Evolutionary conservation across 2,888 invertebrate genomes (phyloP).

Genomic region (Cantharis lateralis): DNA sequence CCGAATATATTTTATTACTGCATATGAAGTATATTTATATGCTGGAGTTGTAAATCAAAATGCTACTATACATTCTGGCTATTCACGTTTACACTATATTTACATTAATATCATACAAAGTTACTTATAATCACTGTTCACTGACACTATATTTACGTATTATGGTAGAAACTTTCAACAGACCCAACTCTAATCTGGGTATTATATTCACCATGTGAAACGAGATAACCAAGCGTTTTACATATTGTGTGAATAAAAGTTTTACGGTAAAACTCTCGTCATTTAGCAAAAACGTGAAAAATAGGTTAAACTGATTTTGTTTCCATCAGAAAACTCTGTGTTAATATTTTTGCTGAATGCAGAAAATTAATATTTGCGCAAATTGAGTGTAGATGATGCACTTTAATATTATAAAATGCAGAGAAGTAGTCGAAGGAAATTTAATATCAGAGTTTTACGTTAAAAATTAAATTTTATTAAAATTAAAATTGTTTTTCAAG

Average conservation of each 20-base stretch:
- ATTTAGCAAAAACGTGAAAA: background rate
- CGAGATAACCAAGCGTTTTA: background rate
- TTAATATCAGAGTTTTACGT: background rate
- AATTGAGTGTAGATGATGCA: background rate
- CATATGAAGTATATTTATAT: background rate
- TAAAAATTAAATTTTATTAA: background rate
- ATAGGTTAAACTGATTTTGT: background rate
- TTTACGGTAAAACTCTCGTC: background rate
- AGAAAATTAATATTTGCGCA: background rate
- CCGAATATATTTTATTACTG: background rate
- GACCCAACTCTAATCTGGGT: background rate
- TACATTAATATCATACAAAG: background rate
- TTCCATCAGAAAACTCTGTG: background rate
- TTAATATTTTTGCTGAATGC: background rate
- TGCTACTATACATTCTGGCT: background rate
- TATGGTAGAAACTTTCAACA: background rate
- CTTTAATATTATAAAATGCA: background rate
- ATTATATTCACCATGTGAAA: slow-evolving; percentile 1
- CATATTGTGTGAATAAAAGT: background rate
- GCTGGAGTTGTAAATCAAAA: background rate
- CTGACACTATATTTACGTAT: background rate
- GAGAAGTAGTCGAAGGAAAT: background rate
- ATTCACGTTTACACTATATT: background rate
- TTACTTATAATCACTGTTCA: background rate
- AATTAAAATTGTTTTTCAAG: background rate